Percentiles rank a stretch among this genome's conserved stretches.
phyloP scores from a whole-genome alignment of 1,140 invertebrate species.

The Meloidogyne floridensis region DNA sequence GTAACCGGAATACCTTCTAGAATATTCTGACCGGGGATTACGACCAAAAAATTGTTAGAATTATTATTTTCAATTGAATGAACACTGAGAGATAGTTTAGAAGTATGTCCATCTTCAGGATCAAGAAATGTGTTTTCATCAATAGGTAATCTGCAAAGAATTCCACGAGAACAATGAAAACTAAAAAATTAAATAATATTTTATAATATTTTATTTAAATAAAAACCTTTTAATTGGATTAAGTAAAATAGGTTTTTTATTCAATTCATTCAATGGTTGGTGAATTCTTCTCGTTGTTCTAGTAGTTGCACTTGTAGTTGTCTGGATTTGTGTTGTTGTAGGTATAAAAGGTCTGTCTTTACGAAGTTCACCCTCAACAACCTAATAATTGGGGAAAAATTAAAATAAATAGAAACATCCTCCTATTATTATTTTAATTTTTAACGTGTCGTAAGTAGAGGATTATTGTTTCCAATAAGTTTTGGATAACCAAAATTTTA shows the following conservation, averaged over 20 bases:
- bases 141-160: slow-evolving; percentile 32
- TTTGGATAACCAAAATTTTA: too few relatives aligned
- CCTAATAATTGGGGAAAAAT: slow-evolving; percentile 1
- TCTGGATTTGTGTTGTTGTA: slow-evolving; percentile 10
- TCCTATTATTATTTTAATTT: too few relatives aligned
- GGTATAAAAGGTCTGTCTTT: slow-evolving; percentile 20
- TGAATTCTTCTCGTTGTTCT: slow-evolving; percentile 34
- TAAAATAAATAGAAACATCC: not conserved
- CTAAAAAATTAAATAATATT: not conserved
- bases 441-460: too few relatives aligned
- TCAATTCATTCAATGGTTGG: not conserved
- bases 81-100: slow-evolving; percentile 15
- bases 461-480: too few relatives aligned
- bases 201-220: not conserved
- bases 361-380: slow-evolving; percentile 25
- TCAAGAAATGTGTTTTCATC: slow-evolving; percentile 42
- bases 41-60: slow-evolving; percentile 30
- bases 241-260: slow-evolving; percentile 24
- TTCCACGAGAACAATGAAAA: slow-evolving; percentile 25
- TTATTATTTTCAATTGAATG: slow-evolving; percentile 25
- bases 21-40: slow-evolving; percentile 1
- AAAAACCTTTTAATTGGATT: slow-evolving; percentile 35
- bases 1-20: slow-evolving; percentile 32
- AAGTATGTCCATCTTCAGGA: slow-evolving; percentile 35
- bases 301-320: slow-evolving; percentile 7